A percentile compares a stretch with the other conserved stretches of the same genome.
Conservation (phyloP, 2,113 vertebrate genomes). For the Manacus vitellinus region DNA sequence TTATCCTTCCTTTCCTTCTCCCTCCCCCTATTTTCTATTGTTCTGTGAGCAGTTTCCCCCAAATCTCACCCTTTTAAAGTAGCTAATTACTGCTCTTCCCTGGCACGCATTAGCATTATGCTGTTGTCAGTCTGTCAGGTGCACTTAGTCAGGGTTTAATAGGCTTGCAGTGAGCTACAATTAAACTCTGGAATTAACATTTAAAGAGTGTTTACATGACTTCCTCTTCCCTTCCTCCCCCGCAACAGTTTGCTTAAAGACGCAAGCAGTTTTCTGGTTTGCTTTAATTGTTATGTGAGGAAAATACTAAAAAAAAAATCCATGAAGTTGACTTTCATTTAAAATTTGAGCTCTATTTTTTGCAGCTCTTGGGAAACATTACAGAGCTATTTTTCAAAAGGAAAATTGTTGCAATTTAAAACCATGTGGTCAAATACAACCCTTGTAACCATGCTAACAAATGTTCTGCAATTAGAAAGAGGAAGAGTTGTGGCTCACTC, state of each 20-base stretch:
- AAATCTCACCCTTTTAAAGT: slow-evolving; percentile 36
- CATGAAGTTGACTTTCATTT: background rate
- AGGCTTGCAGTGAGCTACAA: slow-evolving; percentile 67
- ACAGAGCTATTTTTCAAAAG: background rate
- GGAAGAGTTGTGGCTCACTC: background rate
- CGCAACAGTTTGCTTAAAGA: slow-evolving; percentile 44
- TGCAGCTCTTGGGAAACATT: background rate
- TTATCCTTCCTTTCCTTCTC: background rate
- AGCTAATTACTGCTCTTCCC: slow-evolving; percentile 65
- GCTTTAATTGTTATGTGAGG: background rate
- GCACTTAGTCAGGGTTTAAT: slow-evolving; percentile 70
- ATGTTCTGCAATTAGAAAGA: background rate
- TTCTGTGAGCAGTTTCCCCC: slow-evolving; percentile 34
- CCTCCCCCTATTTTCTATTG: slow-evolving; percentile 34
- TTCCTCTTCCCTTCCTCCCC: slow-evolving; percentile 53
- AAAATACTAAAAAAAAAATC: background rate
- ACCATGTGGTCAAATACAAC: background rate
- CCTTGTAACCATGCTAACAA: background rate
- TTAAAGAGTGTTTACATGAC: slow-evolving; percentile 65
- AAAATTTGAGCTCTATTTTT: background rate
- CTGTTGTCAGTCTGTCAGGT: slow-evolving; percentile 72
- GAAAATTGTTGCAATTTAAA: background rate
- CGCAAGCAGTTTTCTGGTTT: background rate
- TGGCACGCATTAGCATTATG: slow-evolving; percentile 63
- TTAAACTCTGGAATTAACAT: slow-evolving; percentile 70